Evolutionary conservation across 2,797 vertebrate genomes (phyloP).

Genomic region (Heliangelus exortis): DNA sequence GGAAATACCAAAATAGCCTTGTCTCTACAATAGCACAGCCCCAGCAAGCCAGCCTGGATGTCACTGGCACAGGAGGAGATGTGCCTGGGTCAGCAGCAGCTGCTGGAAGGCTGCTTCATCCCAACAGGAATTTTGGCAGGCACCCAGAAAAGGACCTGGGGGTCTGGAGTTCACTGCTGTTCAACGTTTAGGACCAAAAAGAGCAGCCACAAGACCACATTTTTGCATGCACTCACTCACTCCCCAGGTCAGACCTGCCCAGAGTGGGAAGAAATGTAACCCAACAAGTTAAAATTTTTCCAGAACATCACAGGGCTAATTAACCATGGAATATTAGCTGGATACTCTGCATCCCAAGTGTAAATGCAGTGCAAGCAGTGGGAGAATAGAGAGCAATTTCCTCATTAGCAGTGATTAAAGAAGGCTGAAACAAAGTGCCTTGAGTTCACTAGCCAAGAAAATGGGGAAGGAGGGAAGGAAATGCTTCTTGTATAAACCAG

Average conservation of each 20-base stretch:
- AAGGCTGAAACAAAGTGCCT: neutral
- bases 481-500: neutral
- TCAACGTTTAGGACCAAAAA: neutral
- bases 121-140: neutral
- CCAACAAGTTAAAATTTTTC: neutral
- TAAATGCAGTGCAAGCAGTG: neutral
- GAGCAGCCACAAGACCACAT: neutral
- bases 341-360: accelerated
- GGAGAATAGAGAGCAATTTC: neutral
- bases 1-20: neutral
- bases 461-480: neutral
- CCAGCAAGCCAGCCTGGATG: neutral
- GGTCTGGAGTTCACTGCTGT: neutral
- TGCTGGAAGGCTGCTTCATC: neutral
- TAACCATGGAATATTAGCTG: neutral
- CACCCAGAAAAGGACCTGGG: neutral
- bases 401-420: neutral
- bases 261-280: neutral
- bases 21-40: neutral
- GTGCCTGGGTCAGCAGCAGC: neutral
- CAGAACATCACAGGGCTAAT: neutral
- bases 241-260: neutral
- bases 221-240: neutral
- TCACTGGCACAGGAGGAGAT: neutral
- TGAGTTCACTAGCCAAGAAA: neutral